Evolutionary conservation across 2,113 vertebrate genomes (phyloP), one percentile per base, ranked within the genome.

Genomic region (Podocnemis expansa): DNA sequence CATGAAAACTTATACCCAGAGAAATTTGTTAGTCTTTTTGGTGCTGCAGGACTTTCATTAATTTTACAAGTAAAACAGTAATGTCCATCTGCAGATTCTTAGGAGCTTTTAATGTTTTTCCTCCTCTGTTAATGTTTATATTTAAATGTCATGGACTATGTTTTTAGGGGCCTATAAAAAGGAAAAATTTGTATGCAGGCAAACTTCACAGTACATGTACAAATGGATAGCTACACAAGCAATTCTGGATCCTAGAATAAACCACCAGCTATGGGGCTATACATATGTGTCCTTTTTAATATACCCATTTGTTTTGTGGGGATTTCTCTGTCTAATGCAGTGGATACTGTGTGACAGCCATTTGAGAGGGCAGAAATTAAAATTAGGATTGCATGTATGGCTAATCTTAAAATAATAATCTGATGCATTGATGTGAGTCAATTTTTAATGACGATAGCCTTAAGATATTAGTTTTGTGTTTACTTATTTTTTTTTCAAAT

Each of bases 141-240:
- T 92, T 94, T 88, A 96, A 82, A 67, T 78, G 51, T 49, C 16
- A 1, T 11, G 63, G 25, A 45, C 22, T 75, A 43, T 90, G 43
- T 88, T 93, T 96, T 78, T 93, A 93, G 92, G 91, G 93, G 93
- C 88, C 76, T 63, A 6, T n/a, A 17, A 81, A 83, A 31, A 75
- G 88, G 60, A 78, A 84, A 51, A 90, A 83, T 3, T 52, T 43
- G 27, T 51, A 41, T 51, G 67, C 38, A 95, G 87, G 34, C 85
- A 91, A 86, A 78, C 1, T 5, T 52, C 1, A 22, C 0, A 0
- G 78, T 81, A 67, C 13, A 45, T 60, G 56, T 81, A 79, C 29
- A 1, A 87, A 55, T 45, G 1, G n/a, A 6, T 8, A 43, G 52
- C 81, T 73, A 78, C 93, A 25, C 80, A 14, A 80, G 3, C 0